Evolutionary conservation across 2,797 vertebrate genomes (phyloP).

Genomic region (Limosa lapponica): DNA sequence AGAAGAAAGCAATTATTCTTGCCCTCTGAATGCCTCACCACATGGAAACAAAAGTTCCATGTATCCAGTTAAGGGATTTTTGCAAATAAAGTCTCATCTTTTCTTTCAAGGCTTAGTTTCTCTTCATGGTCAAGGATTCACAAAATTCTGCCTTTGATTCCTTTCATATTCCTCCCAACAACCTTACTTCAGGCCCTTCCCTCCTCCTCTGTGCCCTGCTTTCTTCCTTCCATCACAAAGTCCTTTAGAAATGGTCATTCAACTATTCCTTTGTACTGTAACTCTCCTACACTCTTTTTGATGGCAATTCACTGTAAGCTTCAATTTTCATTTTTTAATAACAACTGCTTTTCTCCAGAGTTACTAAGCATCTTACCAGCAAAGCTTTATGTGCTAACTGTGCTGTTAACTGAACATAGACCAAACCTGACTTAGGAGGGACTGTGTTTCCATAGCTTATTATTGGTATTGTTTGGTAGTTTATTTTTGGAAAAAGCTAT

Average conservation of each 20-base stretch:
- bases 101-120: conserved; percentile 10
- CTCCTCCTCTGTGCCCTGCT: neutral
- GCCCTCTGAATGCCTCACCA: neutral
- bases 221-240: neutral
- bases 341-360: neutral
- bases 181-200: neutral
- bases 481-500: neutral
- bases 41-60: neutral
- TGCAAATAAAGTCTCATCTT: neutral
- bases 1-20: conserved; percentile 36
- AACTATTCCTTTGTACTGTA: neutral
- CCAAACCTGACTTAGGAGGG: neutral
- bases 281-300: neutral
- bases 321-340: neutral
- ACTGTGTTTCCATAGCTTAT: neutral
- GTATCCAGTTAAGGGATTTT: neutral
- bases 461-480: neutral
- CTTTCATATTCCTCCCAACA: neutral
- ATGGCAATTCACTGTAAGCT: neutral
- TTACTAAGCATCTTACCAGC: neutral
- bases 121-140: conserved; percentile 6
- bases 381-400: neutral
- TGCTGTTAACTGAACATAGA: neutral
- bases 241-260: conserved; percentile 8
- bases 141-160: conserved; percentile 18